phyloP scores from a whole-genome alignment of 2,888 invertebrate genomes.

The Epistrophella euchroma region DNA sequence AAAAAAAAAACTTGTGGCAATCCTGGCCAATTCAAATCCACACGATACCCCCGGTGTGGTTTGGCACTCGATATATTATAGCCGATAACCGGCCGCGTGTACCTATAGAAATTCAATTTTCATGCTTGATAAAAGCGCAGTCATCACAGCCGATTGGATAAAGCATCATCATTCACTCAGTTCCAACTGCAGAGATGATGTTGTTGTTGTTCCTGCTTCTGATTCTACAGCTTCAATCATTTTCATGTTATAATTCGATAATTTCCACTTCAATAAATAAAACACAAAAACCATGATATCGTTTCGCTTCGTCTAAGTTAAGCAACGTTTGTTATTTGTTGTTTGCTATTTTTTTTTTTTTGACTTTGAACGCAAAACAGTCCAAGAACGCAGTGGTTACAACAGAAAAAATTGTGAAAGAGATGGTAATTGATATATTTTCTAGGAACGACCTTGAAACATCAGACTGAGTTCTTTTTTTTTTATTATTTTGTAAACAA shows the following conservation, averaged over 20 bases:
- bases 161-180: slow-evolving; percentile 69
- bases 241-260: slow-evolving; percentile 75
- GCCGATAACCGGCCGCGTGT: slow-evolving; percentile 27
- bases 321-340: slow-evolving; percentile 19
- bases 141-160: slow-evolving; percentile 74
- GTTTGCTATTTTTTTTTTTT: slow-evolving; percentile 17
- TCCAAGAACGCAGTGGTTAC: slow-evolving; percentile 56
- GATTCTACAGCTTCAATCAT: slow-evolving; percentile 27
- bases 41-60: neutral
- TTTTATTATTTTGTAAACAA: slow-evolving; percentile 1
- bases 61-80: neutral
- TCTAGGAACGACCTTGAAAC: slow-evolving; percentile 50
- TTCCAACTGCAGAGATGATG: slow-evolving; percentile 26
- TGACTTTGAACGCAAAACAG: slow-evolving; percentile 5
- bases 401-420: slow-evolving; percentile 40
- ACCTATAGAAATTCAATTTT: slow-evolving; percentile 73
- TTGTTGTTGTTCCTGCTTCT: slow-evolving; percentile 14
- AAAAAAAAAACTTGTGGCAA: neutral
- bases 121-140: slow-evolving; percentile 75
- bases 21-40: neutral
- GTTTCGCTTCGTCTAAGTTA: slow-evolving; percentile 56
- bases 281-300: slow-evolving; percentile 67
- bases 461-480: slow-evolving; percentile 17
- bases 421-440: slow-evolving; percentile 56
- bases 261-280: slow-evolving; percentile 73